These are phyloP conservation scores for Toxotes lorentzi DNA, from an alignment of 2,797 vertebrate genomes.

Conservation along the genomic window DNA sequence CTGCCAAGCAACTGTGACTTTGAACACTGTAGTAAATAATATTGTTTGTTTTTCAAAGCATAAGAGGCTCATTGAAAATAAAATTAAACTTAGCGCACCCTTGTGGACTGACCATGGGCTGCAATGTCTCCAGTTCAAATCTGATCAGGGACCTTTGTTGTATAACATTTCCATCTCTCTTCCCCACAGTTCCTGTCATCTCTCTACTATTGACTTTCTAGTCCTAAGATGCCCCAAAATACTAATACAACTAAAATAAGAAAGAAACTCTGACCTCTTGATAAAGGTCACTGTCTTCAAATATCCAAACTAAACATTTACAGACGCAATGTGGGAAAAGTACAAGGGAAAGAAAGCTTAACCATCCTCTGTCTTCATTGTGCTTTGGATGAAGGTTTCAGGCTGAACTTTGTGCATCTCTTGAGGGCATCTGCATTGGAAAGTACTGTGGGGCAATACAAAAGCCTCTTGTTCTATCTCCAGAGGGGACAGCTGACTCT, in stretches of 20 bases:
- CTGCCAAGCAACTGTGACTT: neutral
- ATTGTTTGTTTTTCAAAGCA: neutral
- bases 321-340: constrained; percentile 2
- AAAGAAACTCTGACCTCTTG: neutral
- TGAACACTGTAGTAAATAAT: neutral
- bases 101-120: no score
- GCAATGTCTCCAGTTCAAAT: no score
- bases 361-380: constrained; percentile 3
- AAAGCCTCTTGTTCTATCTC: constrained; percentile 48
- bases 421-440: constrained; percentile 33
- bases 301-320: constrained; percentile 13
- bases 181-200: neutral
- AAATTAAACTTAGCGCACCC: neutral
- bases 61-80: neutral
- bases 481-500: constrained; percentile 42
- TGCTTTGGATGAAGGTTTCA: constrained; percentile 20
- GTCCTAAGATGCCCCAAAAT: neutral
- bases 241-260: neutral
- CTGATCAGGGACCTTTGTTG: no score
- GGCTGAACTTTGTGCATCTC: constrained; percentile 8
- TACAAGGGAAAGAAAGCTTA: constrained; percentile 4
- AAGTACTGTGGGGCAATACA: constrained; percentile 33
- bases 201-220: neutral
- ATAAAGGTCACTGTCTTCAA: neutral
- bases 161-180: no score